Base-by-base conservation (phyloP, 2,888 invertebrate species). In the Melinaea marsaeus region DNA sequence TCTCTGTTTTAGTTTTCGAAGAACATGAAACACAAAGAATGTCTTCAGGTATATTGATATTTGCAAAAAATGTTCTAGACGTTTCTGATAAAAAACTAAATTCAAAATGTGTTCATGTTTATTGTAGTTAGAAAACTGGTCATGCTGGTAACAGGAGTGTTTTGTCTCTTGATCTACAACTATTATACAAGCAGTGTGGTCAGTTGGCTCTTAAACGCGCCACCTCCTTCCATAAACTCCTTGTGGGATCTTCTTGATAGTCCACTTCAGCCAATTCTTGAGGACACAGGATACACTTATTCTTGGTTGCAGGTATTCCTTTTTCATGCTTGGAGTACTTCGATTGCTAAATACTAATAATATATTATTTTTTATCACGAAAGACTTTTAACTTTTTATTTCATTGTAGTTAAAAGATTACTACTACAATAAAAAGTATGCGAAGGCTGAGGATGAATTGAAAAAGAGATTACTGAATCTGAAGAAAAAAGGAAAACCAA, bases 161-260 rank as follows among this genome's bases (percentile, higher is more conserved):
- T 79, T 0, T 85, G 84, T 47, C 75, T 92, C 1, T 75, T 93
- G 13, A 79, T 92, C 3, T 92, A 91, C 77, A 92, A 92, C 74
- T 92, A 92, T 77, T 93, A 92, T 76, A 92, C 92, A 0, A 92
- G 92, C 57, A 92, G 92, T 66, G 91, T 93, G 13, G 92, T 93
- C 4, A 92, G 92, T 58, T 92, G 92, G 77, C 77, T 92, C 4
- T 79, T 93, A 45, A 92, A n/a, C n/a, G n/a, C n/a, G n/a, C n/a
- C n/a, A n/a, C n/a, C n/a, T n/a, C n/a, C n/a, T n/a, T n/a, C n/a
- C n/a, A n/a, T n/a, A n/a, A n/a, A n/a, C n/a, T n/a, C n/a, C n/a
- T n/a, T n/a, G n/a, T n/a, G n/a, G n/a, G n/a, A n/a, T n/a, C n/a
- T n/a, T n/a, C n/a, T n/a, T n/a, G n/a, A n/a, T n/a, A n/a, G n/a